A percentile compares a stretch with the other conserved stretches of the same genome.
Evolutionary conservation across 2,797 vertebrate genomes (phyloP).

Genomic region (Onychomys leucogaster): DNA sequence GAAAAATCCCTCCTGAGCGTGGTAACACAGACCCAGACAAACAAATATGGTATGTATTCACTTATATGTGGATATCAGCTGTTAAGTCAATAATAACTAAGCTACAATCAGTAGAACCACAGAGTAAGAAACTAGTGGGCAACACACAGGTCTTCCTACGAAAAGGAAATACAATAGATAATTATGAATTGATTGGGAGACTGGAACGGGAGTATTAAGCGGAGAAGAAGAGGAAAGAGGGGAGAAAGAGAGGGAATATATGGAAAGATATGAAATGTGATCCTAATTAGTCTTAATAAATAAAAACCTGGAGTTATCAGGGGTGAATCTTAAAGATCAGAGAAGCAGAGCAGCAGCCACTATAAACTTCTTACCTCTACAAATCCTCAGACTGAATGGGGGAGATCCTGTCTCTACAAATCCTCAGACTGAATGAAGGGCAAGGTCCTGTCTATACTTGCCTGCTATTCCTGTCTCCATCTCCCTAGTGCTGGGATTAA

Average conservation of each 20-base stretch:
- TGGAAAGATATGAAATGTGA: too few relatives aligned
- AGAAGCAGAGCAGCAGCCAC: too few relatives aligned
- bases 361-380: too few relatives aligned
- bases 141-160: background rate
- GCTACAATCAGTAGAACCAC: background rate
- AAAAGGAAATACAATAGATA: background rate
- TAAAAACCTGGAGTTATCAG: too few relatives aligned
- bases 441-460: too few relatives aligned
- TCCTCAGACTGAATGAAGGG: too few relatives aligned
- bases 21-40: background rate
- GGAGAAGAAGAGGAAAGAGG: background rate
- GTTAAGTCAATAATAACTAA: background rate
- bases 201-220: background rate
- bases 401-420: too few relatives aligned
- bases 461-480: too few relatives aligned
- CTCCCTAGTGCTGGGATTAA: too few relatives aligned
- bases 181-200: background rate
- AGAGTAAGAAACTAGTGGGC: background rate
- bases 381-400: too few relatives aligned
- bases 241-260: background rate
- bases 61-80: background rate
- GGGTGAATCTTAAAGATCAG: too few relatives aligned
- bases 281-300: too few relatives aligned
- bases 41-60: background rate
- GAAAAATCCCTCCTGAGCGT: background rate